Base-by-base conservation (phyloP, 35 echinoderm and acorn worm species). In the Eucidaris tribuloides region DNA sequence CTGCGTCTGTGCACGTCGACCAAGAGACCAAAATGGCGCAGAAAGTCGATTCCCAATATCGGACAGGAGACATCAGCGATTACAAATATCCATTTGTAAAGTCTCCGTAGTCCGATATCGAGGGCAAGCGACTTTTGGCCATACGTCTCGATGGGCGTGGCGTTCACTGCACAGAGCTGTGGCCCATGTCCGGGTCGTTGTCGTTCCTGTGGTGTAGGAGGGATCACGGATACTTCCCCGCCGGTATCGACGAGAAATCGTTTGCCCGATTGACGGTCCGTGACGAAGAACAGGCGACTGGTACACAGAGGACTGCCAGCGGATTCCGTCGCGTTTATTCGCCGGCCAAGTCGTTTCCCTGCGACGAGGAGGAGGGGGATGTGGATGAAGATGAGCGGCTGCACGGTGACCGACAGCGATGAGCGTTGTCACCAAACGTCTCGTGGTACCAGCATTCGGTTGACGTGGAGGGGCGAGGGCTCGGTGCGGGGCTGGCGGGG, bases 391-490 rank as follows among this genome's bases (percentile, higher is more conserved):
- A 3, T 13, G 22, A 34, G 31, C 57, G 61, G 46, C 20, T 62
- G 42, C 86, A 88, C 19, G 86, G 78, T 24, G 29, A 20, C 13
- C 19, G 22, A 41, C 86, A 88, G 30, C 78, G 78, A 20, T 7
- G 23, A 18, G 85, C 85, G 7, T 87, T 58, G 33, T 66, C 78
- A 29, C 62, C 62, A 42, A 29, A 80, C 33, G 5, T 39, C 48
- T 0, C 27, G 29, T 87, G 84, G 45, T 87, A 87, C 84, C 74
- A 87, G 32, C 71, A 87, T 7, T 59, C 52, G 6, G 45, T 33
- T 0, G 46, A n/a, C 19, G 77, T 19, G 43, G 60, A 3, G 18
- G 45, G 62, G 18, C 27, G n/a, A n/a, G n/a, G n/a, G n/a, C n/a
- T n/a, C n/a, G n/a, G n/a, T n/a, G n/a, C n/a, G n/a, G n/a, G n/a